A percentile compares a stretch with the other conserved stretches of the same genome.
Evolutionary conservation across 2,888 invertebrate species (phyloP).

Genomic region (Priocnemis perturbator): DNA sequence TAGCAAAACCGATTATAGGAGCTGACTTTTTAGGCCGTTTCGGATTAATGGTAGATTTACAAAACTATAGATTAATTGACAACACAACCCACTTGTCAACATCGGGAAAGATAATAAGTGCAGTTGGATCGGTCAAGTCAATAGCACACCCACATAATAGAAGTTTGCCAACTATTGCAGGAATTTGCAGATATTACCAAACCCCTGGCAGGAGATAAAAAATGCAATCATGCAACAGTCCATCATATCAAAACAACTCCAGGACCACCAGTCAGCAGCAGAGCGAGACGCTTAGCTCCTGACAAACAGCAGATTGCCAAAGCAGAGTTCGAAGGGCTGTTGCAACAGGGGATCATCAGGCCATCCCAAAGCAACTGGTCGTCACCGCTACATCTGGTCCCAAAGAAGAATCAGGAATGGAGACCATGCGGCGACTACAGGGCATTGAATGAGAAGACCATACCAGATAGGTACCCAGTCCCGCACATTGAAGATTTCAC

Average conservation of each 20-base stretch:
- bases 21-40: too few relatives aligned
- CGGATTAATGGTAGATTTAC: slow-evolving; percentile 14
- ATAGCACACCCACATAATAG: neutral
- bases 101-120: neutral
- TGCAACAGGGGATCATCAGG: slow-evolving; percentile 54
- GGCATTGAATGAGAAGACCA: slow-evolving; percentile 18
- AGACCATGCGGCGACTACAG: slow-evolving; percentile 39
- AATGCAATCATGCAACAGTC: slow-evolving; percentile 46
- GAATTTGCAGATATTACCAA: slow-evolving; percentile 10
- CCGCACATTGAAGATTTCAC: slow-evolving; percentile 33
- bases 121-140: neutral
- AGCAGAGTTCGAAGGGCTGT: slow-evolving; percentile 56
- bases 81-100: neutral
- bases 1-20: neutral
- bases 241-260: slow-evolving; percentile 43
- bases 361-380: too few relatives aligned
- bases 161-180: neutral
- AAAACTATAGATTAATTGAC: slow-evolving; percentile 5
- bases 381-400: slow-evolving; percentile 28
- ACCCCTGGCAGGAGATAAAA: neutral
- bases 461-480: slow-evolving; percentile 32
- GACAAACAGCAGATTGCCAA: slow-evolving; percentile 57
- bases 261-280: slow-evolving; percentile 60
- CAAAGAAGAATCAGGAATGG: slow-evolving; percentile 22
- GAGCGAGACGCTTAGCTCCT: slow-evolving; percentile 58